Conservation (phyloP, 2,113 vertebrate species). For the Gasterosteus nipponicus region DNA sequence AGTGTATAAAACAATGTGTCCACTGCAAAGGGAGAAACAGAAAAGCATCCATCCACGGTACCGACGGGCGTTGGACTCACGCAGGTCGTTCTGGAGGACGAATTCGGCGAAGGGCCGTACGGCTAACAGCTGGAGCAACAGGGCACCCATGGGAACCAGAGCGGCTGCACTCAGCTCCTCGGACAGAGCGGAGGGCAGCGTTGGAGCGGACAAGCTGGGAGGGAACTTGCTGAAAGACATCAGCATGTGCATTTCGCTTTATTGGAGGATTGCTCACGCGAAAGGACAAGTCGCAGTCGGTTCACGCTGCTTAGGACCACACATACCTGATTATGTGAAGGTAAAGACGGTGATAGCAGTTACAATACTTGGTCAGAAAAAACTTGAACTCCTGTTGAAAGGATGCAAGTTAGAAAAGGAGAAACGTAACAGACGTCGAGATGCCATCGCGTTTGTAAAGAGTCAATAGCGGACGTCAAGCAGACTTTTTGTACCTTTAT, state of each 20-base stretch:
- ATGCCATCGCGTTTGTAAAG: neutral
- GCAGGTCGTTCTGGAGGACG: constrained; percentile 80
- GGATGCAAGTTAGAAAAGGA: neutral
- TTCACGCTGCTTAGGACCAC: neutral
- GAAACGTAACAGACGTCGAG: neutral
- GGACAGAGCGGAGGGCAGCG: constrained; percentile 73
- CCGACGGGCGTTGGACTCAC: constrained; percentile 75
- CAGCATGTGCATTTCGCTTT: neutral
- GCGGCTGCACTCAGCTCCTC: constrained; percentile 86
- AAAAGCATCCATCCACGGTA: neutral
- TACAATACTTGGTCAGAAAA: constrained; percentile 85
- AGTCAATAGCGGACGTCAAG: neutral
- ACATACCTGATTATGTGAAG: constrained; percentile 90
- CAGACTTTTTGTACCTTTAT: constrained; percentile 85
- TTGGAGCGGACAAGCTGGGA: constrained; percentile 83
- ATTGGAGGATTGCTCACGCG: neutral
- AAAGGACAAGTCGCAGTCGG: neutral
- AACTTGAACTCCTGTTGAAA: constrained; percentile 88
- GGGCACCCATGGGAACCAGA: constrained; percentile 86
- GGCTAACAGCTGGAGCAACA: constrained; percentile 86
- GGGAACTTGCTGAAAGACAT: constrained; percentile 86
- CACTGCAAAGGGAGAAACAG: neutral
- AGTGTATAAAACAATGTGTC: neutral
- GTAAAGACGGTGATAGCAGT: constrained; percentile 86
- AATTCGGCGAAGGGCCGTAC: constrained; percentile 84